Evolutionary conservation across 2,113 vertebrate genomes (phyloP), one percentile per base, ranked within the genome.

Genomic region (Rhizomys pruinosus): DNA sequence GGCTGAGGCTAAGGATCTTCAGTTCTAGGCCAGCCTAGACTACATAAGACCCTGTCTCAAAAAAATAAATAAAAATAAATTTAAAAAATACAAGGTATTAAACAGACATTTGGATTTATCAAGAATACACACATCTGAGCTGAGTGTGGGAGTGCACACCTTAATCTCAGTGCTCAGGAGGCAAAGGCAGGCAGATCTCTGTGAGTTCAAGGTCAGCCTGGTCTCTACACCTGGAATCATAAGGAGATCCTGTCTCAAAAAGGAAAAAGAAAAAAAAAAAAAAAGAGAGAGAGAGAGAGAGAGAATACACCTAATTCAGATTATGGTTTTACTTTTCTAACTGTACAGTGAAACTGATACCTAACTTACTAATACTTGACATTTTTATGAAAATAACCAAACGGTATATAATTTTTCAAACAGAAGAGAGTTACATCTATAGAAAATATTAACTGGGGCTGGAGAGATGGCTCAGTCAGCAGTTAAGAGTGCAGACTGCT

Each of bases 81-180:
- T 7, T 7, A 37, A 17, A 71, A 71, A 25, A 74, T 11, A 69
- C 16, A 94, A 15, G 32, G 25, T 63, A 86, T 7, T 52, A 1
- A 89, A 91, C 55, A 95, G 10, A 32, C n/a, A 55, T 34, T 5
- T 89, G 25, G 44, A 77, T 76, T 90, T 78, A 80, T 73, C 59
- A 94, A 82, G 64, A 89, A 94, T n/a, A 90, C 19, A 73, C 73
- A 87, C n/a, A n/a, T n/a, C n/a, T n/a, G n/a, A n/a, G n/a, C n/a
- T n/a, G n/a, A n/a, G n/a, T n/a, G n/a, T n/a, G n/a, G n/a, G n/a
- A n/a, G n/a, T n/a, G n/a, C n/a, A n/a, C n/a, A n/a, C n/a, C n/a
- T n/a, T n/a, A n/a, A n/a, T n/a, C n/a, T n/a, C n/a, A n/a, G n/a
- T n/a, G n/a, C n/a, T n/a, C n/a, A n/a, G n/a, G n/a, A n/a, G n/a